Conservation (phyloP, 1,140 invertebrate species). For the Gyrodactylus salaris region DNA sequence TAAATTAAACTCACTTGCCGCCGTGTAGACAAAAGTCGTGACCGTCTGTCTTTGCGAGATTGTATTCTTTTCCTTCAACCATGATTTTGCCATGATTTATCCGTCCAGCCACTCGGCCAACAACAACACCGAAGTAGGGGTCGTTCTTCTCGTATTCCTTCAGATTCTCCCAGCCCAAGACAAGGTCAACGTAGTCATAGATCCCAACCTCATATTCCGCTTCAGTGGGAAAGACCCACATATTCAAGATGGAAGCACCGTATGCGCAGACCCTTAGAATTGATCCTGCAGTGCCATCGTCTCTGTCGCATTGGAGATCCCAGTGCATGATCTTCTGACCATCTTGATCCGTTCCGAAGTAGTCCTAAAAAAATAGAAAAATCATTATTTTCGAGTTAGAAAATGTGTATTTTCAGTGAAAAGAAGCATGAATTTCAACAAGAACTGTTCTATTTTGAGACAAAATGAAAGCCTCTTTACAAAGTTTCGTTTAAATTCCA, state of each 20-base stretch:
- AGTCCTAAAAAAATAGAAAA: too few species aligned
- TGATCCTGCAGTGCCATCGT: background rate
- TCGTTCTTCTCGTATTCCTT: constrained; percentile 15
- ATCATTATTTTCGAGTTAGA: too few species aligned
- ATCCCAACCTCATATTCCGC: background rate
- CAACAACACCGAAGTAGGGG: constrained; percentile 43
- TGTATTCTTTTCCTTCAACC: constrained; percentile 32
- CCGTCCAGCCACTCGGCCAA: constrained; percentile 55
- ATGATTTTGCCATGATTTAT: constrained; percentile 34
- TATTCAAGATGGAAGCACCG: background rate
- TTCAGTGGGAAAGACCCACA: background rate
- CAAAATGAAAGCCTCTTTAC: too few species aligned
- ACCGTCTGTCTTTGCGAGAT: constrained; percentile 36
- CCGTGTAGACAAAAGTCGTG: constrained; percentile 45
- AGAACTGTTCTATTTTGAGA: too few species aligned
- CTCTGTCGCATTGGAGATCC: background rate
- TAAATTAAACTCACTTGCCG: constrained; percentile 20
- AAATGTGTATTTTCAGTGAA: too few species aligned
- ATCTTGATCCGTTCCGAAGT: background rate
- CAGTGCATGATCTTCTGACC: background rate
- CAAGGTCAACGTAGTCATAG: background rate
- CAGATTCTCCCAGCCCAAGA: background rate
- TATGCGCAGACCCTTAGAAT: background rate
- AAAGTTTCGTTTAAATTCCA: too few species aligned
- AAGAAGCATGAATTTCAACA: too few species aligned